Evolutionary conservation across 1,140 invertebrate species (phyloP).

Genomic region (Cheumatopsyche charites): DNA sequence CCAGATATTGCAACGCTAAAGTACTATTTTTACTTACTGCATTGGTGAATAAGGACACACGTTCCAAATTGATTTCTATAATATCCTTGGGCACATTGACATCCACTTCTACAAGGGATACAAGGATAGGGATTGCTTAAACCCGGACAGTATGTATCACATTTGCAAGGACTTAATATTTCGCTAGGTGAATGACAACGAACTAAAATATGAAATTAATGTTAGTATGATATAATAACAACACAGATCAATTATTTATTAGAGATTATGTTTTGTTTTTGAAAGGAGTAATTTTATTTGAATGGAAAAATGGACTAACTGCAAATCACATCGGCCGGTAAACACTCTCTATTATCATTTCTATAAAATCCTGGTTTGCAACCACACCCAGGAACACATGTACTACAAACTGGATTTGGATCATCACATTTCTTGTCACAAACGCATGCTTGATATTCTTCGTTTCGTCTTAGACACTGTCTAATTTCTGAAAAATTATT

Average conservation of each 20-base stretch:
- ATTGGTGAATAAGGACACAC: background rate
- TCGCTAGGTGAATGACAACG: background rate
- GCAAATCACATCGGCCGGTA: no score
- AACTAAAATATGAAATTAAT: background rate
- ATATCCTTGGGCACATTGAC: background rate
- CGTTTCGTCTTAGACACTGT: no score
- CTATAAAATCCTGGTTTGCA: conserved; percentile 10
- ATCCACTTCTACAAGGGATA: background rate
- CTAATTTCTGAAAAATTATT: background rate
- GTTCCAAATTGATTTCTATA: background rate
- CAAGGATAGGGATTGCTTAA: background rate
- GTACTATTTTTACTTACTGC: background rate
- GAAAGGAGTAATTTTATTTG: background rate
- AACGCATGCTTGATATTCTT: background rate
- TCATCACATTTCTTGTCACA: background rate
- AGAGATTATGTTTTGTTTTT: background rate
- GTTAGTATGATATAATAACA: background rate
- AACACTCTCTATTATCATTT: conserved; percentile 29
- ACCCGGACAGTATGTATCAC: background rate
- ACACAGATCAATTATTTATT: no score
- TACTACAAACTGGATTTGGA: background rate
- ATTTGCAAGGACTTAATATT: background rate
- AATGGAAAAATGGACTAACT: no score
- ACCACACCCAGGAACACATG: conserved; percentile 28
- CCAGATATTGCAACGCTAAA: no score